phyloP scores from a whole-genome alignment of 2,797 vertebrate genomes.

The Clamator glandarius region DNA sequence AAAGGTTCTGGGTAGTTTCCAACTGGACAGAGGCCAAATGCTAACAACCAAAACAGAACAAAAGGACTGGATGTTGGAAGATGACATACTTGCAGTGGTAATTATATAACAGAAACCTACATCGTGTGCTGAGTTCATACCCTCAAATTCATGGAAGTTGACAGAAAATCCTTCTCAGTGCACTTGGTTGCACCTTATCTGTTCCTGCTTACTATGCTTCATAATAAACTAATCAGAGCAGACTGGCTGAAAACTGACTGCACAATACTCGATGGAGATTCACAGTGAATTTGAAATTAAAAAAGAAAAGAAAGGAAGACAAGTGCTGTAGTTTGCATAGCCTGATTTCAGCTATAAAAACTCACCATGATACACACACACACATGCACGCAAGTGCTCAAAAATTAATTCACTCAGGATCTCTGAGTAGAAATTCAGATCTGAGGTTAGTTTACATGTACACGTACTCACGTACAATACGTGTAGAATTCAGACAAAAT shows the following conservation, averaged over 20 bases:
- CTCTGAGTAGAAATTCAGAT: neutral
- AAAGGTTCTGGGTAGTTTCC: constrained; percentile 61
- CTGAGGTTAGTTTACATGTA: neutral
- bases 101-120: constrained; percentile 64
- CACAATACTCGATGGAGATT: neutral
- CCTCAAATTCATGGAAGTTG: constrained; percentile 35
- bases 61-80: constrained; percentile 52
- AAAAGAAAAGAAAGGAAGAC: neutral
- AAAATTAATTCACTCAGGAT: neutral
- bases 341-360: neutral
- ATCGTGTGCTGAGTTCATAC: neutral
- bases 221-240: constrained; percentile 27
- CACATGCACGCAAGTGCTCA: accelerated
- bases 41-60: constrained; percentile 66
- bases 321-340: neutral
- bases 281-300: neutral
- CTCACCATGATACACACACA: neutral
- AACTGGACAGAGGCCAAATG: constrained; percentile 57
- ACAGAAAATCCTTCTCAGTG: constrained; percentile 59
- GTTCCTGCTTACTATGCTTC: constrained; percentile 16
- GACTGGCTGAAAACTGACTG: constrained; percentile 14
- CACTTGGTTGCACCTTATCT: constrained; percentile 49
- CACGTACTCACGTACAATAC: accelerated
- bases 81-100: constrained; percentile 40
- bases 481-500: neutral